phyloP scores from a whole-genome alignment of 1,140 invertebrate genomes.

The Saxidomus purpurata region DNA sequence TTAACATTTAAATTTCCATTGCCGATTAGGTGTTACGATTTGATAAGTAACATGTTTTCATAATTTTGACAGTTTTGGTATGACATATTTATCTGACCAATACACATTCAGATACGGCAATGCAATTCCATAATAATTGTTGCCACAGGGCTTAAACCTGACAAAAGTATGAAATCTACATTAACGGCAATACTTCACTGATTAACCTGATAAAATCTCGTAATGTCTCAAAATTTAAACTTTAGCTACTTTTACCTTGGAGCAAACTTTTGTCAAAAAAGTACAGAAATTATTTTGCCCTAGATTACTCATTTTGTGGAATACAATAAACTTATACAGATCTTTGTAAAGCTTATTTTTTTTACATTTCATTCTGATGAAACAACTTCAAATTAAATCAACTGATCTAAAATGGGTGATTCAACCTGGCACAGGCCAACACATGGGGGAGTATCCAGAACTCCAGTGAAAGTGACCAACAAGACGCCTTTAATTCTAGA shows the following conservation, averaged over 20 bases:
- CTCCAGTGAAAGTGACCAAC: too few relatives aligned
- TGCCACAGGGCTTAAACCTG: constrained; percentile 10
- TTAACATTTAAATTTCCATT: not conserved
- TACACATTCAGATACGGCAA: not conserved
- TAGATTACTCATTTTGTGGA: not conserved
- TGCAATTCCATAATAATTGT: not conserved
- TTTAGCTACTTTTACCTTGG: not conserved
- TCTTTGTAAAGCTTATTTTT: too few relatives aligned
- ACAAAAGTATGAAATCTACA: not conserved
- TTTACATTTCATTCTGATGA: too few relatives aligned
- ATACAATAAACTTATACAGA: too few relatives aligned
- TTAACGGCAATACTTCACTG: not conserved
- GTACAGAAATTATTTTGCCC: too few relatives aligned
- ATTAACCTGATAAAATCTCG: not conserved
- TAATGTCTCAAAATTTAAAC: not conserved
- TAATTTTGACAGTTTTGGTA: not conserved
- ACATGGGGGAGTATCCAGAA: too few relatives aligned
- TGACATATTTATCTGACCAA: constrained; percentile 6
- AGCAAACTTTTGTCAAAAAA: too few relatives aligned
- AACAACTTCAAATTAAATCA: too few relatives aligned
- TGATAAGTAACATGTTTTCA: not conserved
- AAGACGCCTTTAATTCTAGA: too few relatives aligned
- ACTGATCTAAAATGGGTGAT: too few relatives aligned
- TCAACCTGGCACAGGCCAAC: too few relatives aligned
- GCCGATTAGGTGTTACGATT: not conserved